Base-by-base conservation (phyloP, 2,888 invertebrate genomes). In the Leptopilina syphax region DNA sequence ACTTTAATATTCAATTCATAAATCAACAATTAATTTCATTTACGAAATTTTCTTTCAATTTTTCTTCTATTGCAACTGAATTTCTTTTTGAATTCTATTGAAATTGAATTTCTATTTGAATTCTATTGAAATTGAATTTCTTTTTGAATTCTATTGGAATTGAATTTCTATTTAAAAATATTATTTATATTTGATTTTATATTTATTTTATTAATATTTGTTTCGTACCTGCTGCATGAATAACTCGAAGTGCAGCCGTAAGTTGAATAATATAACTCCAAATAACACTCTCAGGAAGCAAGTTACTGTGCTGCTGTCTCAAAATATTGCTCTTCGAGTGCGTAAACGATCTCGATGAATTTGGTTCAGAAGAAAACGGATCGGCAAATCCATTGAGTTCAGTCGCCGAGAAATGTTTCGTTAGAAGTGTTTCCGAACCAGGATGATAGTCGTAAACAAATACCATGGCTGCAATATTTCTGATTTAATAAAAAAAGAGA, bases 201-300 rank as follows among this genome's bases (percentile, higher is more conserved):
- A 18, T 18, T 18, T 18, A 18, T 18, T 18, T 18, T 18, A 18
- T 18, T 18, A 18, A 18, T 18, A 18, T 18, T 18, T 18, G 18
- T 18, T 18, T 18, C 18, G 18, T 18, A 18, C 92, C 92, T 83
- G 94, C 94, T 77, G 95, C 95, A 93, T 99, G 99, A 85, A 99
- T 96, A 81, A 96, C 96, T 79, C 99, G 94, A 84, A 99, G 93
- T 0, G 98, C 99, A 3, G 98, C 97, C 50, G 98, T 98, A 84
- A 99, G 93, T 92, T 99, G 98, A 87, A 99, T 98, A 73, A 99
- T 95, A 87, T 98, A 96, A 86, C 97, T 97, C 99, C 99, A 99
- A 85, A 99, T 95, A 77, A 97, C 95, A 63, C 96, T 95, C 91
- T 99, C 99, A 0, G 98, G 96, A 83, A 99, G 93, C 91, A 97